These are phyloP conservation scores for Drosophila busckii DNA, from an alignment of 1,140 invertebrate genomes.

Conservation along the genomic window DNA sequence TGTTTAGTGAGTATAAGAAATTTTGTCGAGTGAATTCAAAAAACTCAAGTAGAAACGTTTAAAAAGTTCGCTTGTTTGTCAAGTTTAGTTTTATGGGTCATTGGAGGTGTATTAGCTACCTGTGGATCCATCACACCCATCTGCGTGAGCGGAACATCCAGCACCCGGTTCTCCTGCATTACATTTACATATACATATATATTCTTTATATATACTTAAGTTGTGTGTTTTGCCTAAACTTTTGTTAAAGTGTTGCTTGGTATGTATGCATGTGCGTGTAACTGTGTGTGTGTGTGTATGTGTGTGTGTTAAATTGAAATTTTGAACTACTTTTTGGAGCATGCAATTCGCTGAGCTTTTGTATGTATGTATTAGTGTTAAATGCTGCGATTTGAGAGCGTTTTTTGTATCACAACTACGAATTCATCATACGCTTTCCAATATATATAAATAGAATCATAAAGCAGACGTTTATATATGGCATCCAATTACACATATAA, in stretches of 20 bases:
- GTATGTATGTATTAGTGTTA: slow-evolving; percentile 9
- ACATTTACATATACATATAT: slow-evolving; percentile 55
- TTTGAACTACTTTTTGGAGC: slow-evolving; percentile 49
- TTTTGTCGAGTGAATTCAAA: slow-evolving; percentile 49
- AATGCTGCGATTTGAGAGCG: no score
- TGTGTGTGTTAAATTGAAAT: slow-evolving; percentile 19
- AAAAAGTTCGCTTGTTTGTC: slow-evolving; percentile 30
- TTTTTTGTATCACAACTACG: slow-evolving; percentile 53
- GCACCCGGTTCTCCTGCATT: slow-evolving; percentile 85
- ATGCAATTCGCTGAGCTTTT: slow-evolving; percentile 51
- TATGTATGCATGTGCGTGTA: background rate
- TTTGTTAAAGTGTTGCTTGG: slow-evolving; percentile 4
- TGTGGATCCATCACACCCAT: slow-evolving; percentile 93
- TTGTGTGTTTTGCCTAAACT: slow-evolving; percentile 36
- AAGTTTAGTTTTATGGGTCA: slow-evolving; percentile 36
- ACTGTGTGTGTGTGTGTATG: background rate
- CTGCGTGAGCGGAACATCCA: slow-evolving; percentile 91
- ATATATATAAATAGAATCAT: slow-evolving; percentile 72
- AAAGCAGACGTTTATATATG: slow-evolving; percentile 72
- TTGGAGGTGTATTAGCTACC: slow-evolving; percentile 80
- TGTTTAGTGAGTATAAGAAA: slow-evolving; percentile 40
- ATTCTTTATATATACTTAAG: slow-evolving; percentile 15
- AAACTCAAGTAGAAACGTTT: slow-evolving; percentile 58
- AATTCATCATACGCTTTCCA: slow-evolving; percentile 72
- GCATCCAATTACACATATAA: slow-evolving; percentile 77